A percentile compares a stretch with the other conserved stretches of the same genome.
Conservation (phyloP, 2,113 vertebrate genomes). For the Hippocampus abdominalis region DNA sequence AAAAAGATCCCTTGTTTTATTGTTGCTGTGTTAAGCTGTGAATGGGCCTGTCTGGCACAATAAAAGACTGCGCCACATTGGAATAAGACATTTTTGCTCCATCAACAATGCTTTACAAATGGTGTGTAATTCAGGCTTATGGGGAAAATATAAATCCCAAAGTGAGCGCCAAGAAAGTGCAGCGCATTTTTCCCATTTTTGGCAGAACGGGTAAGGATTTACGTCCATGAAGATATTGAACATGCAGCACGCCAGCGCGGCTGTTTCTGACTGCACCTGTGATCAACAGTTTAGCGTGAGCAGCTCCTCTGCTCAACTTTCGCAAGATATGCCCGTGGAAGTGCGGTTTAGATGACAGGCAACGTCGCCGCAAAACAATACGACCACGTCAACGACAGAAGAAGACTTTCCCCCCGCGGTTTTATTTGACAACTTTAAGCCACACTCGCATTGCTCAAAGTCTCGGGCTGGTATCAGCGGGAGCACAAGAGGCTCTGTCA, state of each 20-base stretch:
- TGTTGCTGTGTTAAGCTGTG: conserved; percentile 64
- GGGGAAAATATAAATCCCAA: conserved; percentile 49
- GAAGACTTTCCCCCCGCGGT: conserved; percentile 47
- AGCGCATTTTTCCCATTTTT: conserved; percentile 45
- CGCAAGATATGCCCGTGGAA: conserved; percentile 23
- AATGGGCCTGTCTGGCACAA: conserved; percentile 67
- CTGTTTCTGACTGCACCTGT: conserved; percentile 13
- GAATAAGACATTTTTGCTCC: conserved; percentile 54
- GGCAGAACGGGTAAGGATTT: conserved; percentile 31
- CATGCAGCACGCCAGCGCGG: neutral
- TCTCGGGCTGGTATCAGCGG: conserved; percentile 38
- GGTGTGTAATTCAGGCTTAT: conserved; percentile 58
- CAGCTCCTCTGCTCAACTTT: conserved; percentile 21
- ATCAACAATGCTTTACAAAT: conserved; percentile 66
- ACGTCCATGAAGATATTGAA: neutral
- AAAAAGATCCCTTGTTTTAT: conserved; percentile 68
- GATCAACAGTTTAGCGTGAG: conserved; percentile 28
- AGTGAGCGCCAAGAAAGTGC: conserved; percentile 39
- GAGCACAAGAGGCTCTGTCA: conserved; percentile 30
- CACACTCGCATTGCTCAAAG: conserved; percentile 47
- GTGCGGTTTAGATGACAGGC: conserved; percentile 36
- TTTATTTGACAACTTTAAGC: conserved; percentile 52
- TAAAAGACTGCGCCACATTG: conserved; percentile 66
- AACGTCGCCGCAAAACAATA: conserved; percentile 37
- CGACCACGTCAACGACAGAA: conserved; percentile 46